Base-by-base conservation (phyloP, 2,888 invertebrate species). In the Kuschelorhynchus macadamiae region DNA sequence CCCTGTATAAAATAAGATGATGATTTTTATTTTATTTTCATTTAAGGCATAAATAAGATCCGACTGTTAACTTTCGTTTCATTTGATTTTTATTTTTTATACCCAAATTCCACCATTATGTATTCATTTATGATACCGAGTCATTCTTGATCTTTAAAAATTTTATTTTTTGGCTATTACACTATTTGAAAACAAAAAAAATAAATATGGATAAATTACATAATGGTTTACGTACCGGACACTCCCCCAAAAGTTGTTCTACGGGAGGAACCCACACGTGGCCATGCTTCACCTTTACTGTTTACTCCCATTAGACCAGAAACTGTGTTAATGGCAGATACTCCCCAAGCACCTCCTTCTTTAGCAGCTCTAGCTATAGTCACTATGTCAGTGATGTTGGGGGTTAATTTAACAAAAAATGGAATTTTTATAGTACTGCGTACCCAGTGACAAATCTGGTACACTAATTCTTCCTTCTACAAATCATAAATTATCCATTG, bases 261-360 rank as follows among this genome's bases (percentile, higher is more conserved):
- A 80, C 92, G 92, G 39, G 91, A 87, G 72, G 85, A 81, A 71
- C 96, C 98, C 4, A 99, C 90, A 33, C 91, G 89, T 0, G 98
- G 98, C 98, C 98, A 99, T 0, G 98, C 93, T 0, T 88, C 88
- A 0, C 91, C 94, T 79, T 95, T 91, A 0, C 91, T 86, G 77
- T 88, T 89, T 1, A 98, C 82, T 3, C 92, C 89, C 97, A 98
- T 98, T 60, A 99, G 85, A 0, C 97, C 97, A 18, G 95, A 95
- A 0, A 99, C 95, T 0, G 98, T 99, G 83, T 99, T 99, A 62
- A 98, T 98, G 0, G 98, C 97, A 0, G 98, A 95, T 0, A 98
- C 98, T 0, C 98, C 98, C 82, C 91, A 90, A 0, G 98, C 98
- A 1, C 93, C 91, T 59, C 97, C 96, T 85, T 93, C 91, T 77